These are phyloP conservation scores for Alauda arvensis DNA, from an alignment of 2,797 vertebrate species.

Conservation along the genomic window DNA sequence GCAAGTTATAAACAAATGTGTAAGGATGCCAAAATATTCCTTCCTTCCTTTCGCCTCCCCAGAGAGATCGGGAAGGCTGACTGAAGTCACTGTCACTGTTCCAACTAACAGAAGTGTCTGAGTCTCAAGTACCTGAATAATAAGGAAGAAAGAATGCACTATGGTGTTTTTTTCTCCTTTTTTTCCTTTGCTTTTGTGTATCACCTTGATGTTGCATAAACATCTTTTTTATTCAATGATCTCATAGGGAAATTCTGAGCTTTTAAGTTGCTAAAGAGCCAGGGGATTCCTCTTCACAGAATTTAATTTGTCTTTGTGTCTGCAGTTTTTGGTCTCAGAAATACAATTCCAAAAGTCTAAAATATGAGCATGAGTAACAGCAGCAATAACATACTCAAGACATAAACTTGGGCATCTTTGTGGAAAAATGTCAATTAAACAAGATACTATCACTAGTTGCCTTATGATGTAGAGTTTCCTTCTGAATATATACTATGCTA, in stretches of 20 bases:
- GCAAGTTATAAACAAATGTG: background rate
- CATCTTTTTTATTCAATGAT: background rate
- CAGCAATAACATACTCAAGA: background rate
- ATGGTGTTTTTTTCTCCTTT: background rate
- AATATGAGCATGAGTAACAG: background rate
- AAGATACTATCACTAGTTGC: background rate
- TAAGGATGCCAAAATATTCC: background rate
- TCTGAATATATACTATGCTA: background rate
- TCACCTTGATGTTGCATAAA: background rate
- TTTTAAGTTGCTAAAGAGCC: background rate
- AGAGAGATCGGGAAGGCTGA: background rate
- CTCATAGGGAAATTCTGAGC: background rate
- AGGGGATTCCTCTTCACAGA: background rate
- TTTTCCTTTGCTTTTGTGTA: background rate
- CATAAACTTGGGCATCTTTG: background rate
- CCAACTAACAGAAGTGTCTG: background rate
- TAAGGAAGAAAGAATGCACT: background rate
- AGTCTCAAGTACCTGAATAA: background rate
- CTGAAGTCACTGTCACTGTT: background rate
- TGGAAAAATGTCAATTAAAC: background rate
- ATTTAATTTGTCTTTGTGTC: background rate
- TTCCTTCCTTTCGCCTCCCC: background rate
- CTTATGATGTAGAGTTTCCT: background rate
- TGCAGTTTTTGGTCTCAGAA: background rate
- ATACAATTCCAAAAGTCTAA: background rate